phyloP scores from a whole-genome alignment of 2,113 vertebrate genomes.

The Rafetus swinhoei region DNA sequence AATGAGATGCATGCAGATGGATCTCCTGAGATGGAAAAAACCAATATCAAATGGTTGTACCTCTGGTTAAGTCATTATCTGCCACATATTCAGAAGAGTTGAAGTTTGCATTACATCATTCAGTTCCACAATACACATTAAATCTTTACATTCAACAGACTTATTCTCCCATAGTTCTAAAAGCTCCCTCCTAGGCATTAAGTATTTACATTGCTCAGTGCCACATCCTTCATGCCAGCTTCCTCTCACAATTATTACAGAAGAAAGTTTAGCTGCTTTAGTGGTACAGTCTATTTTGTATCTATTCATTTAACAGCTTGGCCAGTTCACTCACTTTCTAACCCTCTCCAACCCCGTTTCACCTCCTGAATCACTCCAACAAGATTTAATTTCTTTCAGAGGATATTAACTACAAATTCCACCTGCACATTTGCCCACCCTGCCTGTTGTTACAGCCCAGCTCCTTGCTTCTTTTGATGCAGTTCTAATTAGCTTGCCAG shows the following conservation, averaged over 20 bases:
- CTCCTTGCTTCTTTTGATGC: background rate
- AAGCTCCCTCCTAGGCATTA: constrained; percentile 40
- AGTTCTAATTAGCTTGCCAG: constrained; percentile 32
- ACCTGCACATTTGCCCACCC: background rate
- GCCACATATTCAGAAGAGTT: background rate
- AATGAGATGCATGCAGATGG: background rate
- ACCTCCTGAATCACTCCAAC: background rate
- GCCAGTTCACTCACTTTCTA: background rate
- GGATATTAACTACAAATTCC: constrained; percentile 43
- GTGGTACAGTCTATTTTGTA: background rate
- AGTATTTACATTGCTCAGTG: constrained; percentile 16
- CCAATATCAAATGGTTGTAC: constrained; percentile 3
- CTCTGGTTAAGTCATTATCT: constrained; percentile 52
- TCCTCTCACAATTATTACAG: background rate
- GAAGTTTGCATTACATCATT: constrained; percentile 29
- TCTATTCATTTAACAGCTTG: constrained; percentile 29
- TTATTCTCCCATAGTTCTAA: constrained; percentile 42
- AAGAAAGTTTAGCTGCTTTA: constrained; percentile 12
- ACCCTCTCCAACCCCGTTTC: background rate
- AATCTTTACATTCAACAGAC: constrained; percentile 43
- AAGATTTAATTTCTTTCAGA: constrained; percentile 58
- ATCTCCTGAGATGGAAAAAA: constrained; percentile 23
- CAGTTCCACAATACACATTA: constrained; percentile 27
- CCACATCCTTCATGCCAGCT: constrained; percentile 15
- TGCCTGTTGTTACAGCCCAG: constrained; percentile 6